Percentiles rank a stretch among this genome's conserved stretches.
Evolutionary conservation across 2,888 invertebrate species (phyloP).

Genomic region (Heterodera filipjevi): DNA sequence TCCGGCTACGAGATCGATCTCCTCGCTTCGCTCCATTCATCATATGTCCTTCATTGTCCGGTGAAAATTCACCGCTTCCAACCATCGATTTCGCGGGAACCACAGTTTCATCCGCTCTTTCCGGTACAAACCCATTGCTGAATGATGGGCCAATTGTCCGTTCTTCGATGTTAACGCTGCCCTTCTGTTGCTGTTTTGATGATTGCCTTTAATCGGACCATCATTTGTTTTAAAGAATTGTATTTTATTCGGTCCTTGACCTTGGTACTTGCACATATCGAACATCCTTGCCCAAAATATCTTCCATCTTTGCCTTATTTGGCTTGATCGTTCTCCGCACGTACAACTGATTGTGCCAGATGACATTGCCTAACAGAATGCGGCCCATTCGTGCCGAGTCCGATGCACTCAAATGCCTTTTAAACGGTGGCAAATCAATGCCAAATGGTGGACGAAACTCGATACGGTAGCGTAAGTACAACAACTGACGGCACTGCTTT

Average conservation of each 20-base stretch:
- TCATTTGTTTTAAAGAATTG: background rate
- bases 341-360: conserved; percentile 14
- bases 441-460: background rate
- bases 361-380: conserved; percentile 20
- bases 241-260: background rate
- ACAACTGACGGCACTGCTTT: background rate
- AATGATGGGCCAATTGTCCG: background rate
- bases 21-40: background rate
- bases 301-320: background rate
- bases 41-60: background rate
- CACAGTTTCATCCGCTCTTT: background rate
- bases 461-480: background rate
- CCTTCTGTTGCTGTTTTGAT: background rate
- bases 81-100: background rate
- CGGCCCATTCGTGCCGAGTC: conserved; percentile 3
- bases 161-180: background rate
- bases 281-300: background rate
- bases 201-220: background rate
- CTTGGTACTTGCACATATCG: background rate
- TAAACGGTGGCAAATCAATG: conserved; percentile 13
- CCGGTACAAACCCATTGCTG: background rate
- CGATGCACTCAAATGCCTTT: conserved; percentile 19
- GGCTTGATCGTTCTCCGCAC: background rate
- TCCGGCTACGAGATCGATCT: background rate
- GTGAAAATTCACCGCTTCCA: background rate